Conservation (phyloP, 1,140 invertebrate species). For the Eufriesea mexicana region DNA sequence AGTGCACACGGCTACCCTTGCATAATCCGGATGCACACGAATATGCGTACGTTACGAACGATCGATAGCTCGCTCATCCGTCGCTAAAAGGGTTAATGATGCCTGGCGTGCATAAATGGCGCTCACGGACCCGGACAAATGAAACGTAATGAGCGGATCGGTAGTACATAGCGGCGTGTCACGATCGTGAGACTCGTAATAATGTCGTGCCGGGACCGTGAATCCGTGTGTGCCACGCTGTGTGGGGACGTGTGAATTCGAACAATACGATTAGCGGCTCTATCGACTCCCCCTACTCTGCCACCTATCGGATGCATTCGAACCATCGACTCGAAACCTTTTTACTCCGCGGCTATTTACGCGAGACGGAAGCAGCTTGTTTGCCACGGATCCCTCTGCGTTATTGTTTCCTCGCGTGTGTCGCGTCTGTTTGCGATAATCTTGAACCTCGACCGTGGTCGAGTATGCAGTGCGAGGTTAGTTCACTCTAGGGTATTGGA, state of each 20-base stretch:
- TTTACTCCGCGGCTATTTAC: constrained; percentile 9
- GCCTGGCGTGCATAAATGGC: constrained; percentile 66
- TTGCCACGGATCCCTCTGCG: background rate
- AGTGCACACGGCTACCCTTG: background rate
- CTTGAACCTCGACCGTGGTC: background rate
- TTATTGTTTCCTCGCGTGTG: background rate
- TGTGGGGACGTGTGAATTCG: constrained; percentile 56
- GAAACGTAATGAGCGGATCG: constrained; percentile 69
- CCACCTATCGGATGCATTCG: background rate
- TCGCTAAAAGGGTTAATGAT: constrained; percentile 69
- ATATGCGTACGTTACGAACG: constrained; percentile 46
- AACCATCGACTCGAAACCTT: background rate
- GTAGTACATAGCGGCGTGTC: constrained; percentile 54
- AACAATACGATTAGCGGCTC: constrained; percentile 64
- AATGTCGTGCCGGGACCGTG: constrained; percentile 41
- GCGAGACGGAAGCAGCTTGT: background rate
- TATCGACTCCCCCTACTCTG: background rate
- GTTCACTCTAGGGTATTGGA: too few species aligned
- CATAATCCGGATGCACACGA: constrained; percentile 11
- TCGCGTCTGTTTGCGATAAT: background rate
- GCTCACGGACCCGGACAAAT: constrained; percentile 64
- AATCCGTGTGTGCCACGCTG: constrained; percentile 27
- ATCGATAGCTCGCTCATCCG: constrained; percentile 65
- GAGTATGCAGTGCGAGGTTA: background rate
- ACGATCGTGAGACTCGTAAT: constrained; percentile 66